These are phyloP conservation scores for Vanacampus margaritifer DNA, from an alignment of 2,113 vertebrate genomes.

Conservation along the genomic window DNA sequence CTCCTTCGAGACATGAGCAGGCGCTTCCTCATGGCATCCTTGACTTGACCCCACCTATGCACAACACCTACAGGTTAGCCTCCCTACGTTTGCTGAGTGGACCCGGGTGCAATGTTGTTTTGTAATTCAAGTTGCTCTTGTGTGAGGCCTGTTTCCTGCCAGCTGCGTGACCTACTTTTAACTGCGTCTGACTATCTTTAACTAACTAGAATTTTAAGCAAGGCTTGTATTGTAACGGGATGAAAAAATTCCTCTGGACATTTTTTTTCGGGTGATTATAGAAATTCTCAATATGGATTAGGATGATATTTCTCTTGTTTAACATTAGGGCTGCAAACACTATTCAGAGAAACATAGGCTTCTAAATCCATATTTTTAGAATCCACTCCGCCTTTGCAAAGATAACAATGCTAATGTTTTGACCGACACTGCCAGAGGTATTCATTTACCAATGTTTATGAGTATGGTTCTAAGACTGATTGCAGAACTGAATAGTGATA, in stretches of 20 bases:
- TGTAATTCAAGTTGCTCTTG: not conserved
- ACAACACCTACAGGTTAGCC: not conserved
- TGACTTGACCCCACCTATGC: not conserved
- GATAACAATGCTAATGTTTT: not conserved
- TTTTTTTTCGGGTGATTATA: no score
- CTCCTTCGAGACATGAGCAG: no score
- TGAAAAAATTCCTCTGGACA: not conserved
- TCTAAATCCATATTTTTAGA: not conserved
- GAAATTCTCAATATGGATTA: no score
- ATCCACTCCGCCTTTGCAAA: not conserved
- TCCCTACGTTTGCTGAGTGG: not conserved
- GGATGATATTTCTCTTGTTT: not conserved
- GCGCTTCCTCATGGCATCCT: not conserved
- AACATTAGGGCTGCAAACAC: not conserved
- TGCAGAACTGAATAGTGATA: not conserved
- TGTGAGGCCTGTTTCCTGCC: not conserved
- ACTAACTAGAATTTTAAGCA: not conserved
- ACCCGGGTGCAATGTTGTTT: not conserved
- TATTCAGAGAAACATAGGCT: not conserved
- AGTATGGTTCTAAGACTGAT: not conserved
- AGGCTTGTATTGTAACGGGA: not conserved
- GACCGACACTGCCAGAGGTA: not conserved
- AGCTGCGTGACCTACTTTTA: not conserved
- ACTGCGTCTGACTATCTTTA: not conserved
- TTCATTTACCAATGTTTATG: not conserved